Conservation (phyloP, 1,140 invertebrate genomes). For the Drosophila malerkotliana region DNA sequence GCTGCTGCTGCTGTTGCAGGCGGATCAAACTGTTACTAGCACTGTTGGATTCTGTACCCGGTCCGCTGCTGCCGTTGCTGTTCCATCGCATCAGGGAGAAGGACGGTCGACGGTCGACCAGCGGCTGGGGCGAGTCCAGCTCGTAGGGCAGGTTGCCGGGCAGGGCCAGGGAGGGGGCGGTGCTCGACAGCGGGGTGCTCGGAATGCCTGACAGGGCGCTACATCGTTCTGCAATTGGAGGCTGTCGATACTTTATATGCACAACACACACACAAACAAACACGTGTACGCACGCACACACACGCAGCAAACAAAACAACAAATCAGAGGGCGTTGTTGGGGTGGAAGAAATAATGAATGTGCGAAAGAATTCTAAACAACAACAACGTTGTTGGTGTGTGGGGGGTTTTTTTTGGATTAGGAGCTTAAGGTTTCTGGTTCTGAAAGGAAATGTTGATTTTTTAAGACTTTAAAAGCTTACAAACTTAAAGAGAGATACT, state of each 20-base stretch:
- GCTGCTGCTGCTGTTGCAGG: constrained; percentile 52
- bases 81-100: constrained; percentile 85
- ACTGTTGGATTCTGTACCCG: constrained; percentile 47
- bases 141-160: constrained; percentile 82
- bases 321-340: constrained; percentile 11
- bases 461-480: not conserved
- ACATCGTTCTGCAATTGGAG: constrained; percentile 84
- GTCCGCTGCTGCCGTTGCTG: constrained; percentile 44
- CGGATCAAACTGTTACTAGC: constrained; percentile 63
- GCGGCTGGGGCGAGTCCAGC: constrained; percentile 85
- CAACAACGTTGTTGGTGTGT: not conserved
- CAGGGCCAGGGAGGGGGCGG: constrained; percentile 76
- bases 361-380: not conserved
- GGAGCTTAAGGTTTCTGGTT: not conserved
- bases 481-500: not conserved
- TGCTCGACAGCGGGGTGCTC: constrained; percentile 74
- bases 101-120: constrained; percentile 85
- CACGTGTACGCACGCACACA: not conserved
- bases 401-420: not conserved
- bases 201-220: constrained; percentile 85
- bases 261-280: constrained; percentile 20
- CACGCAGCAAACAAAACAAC: constrained; percentile 44
- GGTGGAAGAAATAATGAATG: not conserved
- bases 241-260: constrained; percentile 77
- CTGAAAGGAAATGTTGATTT: not conserved